phyloP scores from a whole-genome alignment of 2,888 invertebrate species.

The Ecliptopera silaceata region DNA sequence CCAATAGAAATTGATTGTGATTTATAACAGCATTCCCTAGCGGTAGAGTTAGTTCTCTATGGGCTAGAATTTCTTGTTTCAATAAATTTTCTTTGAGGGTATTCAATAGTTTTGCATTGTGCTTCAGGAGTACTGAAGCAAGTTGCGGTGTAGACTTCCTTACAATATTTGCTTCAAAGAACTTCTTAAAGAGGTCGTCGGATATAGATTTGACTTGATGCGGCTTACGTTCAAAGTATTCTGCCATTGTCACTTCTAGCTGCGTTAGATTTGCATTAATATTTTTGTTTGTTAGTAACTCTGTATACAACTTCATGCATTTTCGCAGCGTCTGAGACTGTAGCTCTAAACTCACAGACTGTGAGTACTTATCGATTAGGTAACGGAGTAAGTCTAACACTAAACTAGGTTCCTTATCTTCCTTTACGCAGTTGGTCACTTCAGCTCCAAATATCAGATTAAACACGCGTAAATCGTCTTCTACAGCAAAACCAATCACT shows the following conservation, averaged over 20 bases:
- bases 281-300: slow-evolving; percentile 67
- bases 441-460: slow-evolving; percentile 64
- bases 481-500: slow-evolving; percentile 61
- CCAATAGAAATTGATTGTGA: slow-evolving; percentile 63
- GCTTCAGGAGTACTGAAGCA: slow-evolving; percentile 82
- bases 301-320: slow-evolving; percentile 68
- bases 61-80: slow-evolving; percentile 73
- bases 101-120: slow-evolving; percentile 72
- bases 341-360: slow-evolving; percentile 53
- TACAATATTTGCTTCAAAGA: slow-evolving; percentile 76
- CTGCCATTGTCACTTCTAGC: slow-evolving; percentile 80
- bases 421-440: slow-evolving; percentile 60
- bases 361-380: slow-evolving; percentile 73
- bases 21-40: slow-evolving; percentile 77
- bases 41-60: slow-evolving; percentile 85
- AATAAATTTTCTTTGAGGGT: slow-evolving; percentile 72
- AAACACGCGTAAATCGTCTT: slow-evolving; percentile 72
- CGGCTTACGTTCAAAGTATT: slow-evolving; percentile 85
- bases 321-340: slow-evolving; percentile 62
- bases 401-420: slow-evolving; percentile 77
- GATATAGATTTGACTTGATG: slow-evolving; percentile 79
- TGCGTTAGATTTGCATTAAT: slow-evolving; percentile 71
- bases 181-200: slow-evolving; percentile 77
- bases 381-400: slow-evolving; percentile 76
- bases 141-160: slow-evolving; percentile 83